phyloP scores from a whole-genome alignment of 2,113 vertebrate species.

The Parotia lawesii region DNA sequence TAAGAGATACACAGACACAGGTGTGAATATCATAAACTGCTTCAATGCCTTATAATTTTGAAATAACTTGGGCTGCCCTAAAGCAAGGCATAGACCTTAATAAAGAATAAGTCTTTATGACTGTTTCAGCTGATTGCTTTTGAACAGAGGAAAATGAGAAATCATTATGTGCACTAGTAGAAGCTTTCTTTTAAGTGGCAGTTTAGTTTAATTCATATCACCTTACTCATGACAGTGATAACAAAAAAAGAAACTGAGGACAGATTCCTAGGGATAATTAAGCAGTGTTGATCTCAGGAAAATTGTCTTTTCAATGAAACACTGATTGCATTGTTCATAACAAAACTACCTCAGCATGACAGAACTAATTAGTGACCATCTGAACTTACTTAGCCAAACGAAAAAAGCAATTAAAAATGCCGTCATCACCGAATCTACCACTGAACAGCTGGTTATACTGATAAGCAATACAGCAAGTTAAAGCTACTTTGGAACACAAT shows the following conservation, averaged over 20 bases:
- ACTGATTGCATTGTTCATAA: constrained; percentile 80
- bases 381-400: constrained; percentile 86
- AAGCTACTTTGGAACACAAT: constrained; percentile 79
- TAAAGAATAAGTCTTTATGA: constrained; percentile 62
- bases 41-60: constrained; percentile 52
- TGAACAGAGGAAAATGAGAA: constrained; percentile 53
- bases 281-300: constrained; percentile 69
- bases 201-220: constrained; percentile 70
- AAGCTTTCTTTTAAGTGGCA: constrained; percentile 59
- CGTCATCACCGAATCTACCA: constrained; percentile 76
- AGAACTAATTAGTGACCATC: constrained; percentile 92
- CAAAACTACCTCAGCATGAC: constrained; percentile 80
- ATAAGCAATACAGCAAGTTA: constrained; percentile 84
- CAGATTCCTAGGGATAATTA: constrained; percentile 74
- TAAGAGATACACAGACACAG: neutral
- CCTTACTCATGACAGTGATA: constrained; percentile 66
- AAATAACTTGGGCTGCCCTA: constrained; percentile 27
- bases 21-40: neutral
- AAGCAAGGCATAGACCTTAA: constrained; percentile 50
- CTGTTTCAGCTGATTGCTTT: constrained; percentile 58
- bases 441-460: constrained; percentile 82
- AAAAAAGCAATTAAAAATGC: constrained; percentile 85
- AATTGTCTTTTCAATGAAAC: constrained; percentile 76
- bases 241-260: constrained; percentile 70
- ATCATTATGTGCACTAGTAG: constrained; percentile 55